Evolutionary conservation across 2,113 vertebrate genomes (phyloP).

Genomic region (Grus americana): DNA sequence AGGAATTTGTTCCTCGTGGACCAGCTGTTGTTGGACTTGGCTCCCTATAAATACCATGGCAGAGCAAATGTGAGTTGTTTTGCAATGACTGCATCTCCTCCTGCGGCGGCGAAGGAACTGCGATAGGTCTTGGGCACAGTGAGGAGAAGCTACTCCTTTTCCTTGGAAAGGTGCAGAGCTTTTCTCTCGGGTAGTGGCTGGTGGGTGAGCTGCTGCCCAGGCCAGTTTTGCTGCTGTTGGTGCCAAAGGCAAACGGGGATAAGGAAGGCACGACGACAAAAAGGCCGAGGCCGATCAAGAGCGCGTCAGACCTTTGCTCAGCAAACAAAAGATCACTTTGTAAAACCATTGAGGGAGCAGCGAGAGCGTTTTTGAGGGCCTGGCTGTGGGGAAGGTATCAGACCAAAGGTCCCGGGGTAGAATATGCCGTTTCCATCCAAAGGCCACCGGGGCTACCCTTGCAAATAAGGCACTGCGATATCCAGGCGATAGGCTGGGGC

Average conservation of each 20-base stretch:
- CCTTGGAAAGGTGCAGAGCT: neutral
- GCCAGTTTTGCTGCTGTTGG: conserved; percentile 12
- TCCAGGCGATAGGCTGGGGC: rapidly evolving
- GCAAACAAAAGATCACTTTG: neutral
- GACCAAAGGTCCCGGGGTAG: neutral
- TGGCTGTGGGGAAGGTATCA: neutral
- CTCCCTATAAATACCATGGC: neutral
- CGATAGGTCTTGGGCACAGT: rapidly evolving
- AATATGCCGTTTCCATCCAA: neutral
- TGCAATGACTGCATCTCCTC: neutral
- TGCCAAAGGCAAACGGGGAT: conserved; percentile 26
- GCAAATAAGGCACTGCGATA: neutral
- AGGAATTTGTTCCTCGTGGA: neutral
- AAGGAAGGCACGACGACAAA: neutral
- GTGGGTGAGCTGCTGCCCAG: neutral
- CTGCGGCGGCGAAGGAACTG: neutral
- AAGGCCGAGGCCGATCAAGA: neutral
- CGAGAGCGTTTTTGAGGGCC: neutral
- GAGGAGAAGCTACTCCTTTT: neutral
- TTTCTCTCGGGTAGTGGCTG: neutral
- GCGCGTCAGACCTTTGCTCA: conserved; percentile 24
- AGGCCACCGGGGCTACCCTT: rapidly evolving
- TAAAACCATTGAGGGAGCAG: neutral
- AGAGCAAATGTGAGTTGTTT: neutral
- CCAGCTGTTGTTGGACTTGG: neutral